Base-by-base conservation (phyloP, 2,888 invertebrate species). In the Ichneumon xanthorius region DNA sequence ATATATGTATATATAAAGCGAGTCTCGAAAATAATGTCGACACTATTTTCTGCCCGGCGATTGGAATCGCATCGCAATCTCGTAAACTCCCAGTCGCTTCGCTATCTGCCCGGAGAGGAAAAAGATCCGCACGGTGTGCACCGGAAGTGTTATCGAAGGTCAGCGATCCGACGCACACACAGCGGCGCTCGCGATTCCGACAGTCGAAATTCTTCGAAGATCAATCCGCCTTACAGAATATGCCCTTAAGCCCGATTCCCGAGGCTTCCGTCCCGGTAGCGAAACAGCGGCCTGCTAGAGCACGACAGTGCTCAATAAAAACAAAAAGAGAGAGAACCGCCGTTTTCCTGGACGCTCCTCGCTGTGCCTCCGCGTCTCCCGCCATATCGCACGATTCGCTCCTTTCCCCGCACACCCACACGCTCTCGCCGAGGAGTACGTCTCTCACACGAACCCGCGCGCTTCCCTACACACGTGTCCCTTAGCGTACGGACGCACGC, bases 331-430 rank as follows among this genome's bases (percentile, higher is more conserved):
- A 63, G 16, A 33, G 33, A 30, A 30, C 45, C 33, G 19, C n/a
- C 40, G 67, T 37, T 70, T 65, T 37, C 58, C 48, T 14, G 7
- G 68, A 68, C 53, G 70, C 87, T 87, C 86, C 85, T 84, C 87
- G 89, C 86, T 40, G 1, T 90, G 88, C 87, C 88, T 87, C 86
- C 88, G 90, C 91, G 91, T 91, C 91, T 90, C 91, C 90, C 91
- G 89, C 90, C 91, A 89, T 90, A 91, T 91, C 91, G 84, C 65
- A 63, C 37, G 45, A 33, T 45, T 40, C 58, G 22, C 16, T 67
- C 40, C 14, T 71, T 65, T 77, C 71, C 84, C 75, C 37, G 63
- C 68, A 53, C 77, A 61, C 75, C 50, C 33, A 61, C 79, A 53
- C 82, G 16, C 71, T 22, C 30, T 50, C 67, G 50, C 37, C 67